Conservation (phyloP, 2,113 vertebrate genomes). For the Hippocampus guttulatus region DNA sequence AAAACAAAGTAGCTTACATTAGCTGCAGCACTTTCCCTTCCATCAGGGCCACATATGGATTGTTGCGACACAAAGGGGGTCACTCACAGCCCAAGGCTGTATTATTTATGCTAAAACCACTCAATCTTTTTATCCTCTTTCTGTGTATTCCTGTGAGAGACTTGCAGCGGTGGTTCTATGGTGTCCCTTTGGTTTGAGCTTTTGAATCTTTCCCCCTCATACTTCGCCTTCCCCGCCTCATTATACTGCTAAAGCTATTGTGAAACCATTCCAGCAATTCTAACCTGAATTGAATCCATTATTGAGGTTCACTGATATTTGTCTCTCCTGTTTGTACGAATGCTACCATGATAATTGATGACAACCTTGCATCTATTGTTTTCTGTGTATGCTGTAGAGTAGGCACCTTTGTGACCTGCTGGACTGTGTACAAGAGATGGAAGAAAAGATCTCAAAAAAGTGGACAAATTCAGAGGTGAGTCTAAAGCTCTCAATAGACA, state of each 20-base stretch:
- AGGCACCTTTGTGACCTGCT: constrained; percentile 78
- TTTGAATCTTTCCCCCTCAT: not conserved
- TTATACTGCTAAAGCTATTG: not conserved
- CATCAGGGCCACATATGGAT: constrained; percentile 41
- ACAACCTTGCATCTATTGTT: not conserved
- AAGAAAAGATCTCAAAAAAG: constrained; percentile 82
- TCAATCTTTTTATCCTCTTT: constrained; percentile 15
- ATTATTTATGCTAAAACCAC: constrained; percentile 34
- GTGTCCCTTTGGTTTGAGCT: not conserved
- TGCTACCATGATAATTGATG: not conserved
- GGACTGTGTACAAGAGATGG: constrained; percentile 77
- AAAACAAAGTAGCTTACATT: constrained; percentile 34
- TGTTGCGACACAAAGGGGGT: constrained; percentile 39
- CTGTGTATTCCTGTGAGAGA: constrained; percentile 11
- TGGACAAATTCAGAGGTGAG: constrained; percentile 84
- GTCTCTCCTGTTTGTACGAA: not conserved
- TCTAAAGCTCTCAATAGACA: constrained; percentile 13
- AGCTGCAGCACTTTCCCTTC: constrained; percentile 27
- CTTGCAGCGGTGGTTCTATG: not conserved
- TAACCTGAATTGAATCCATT: not conserved
- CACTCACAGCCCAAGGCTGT: constrained; percentile 27
- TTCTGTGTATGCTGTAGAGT: constrained; percentile 62
- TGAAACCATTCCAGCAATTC: not conserved
- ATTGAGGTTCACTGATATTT: not conserved
- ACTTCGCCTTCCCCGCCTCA: not conserved